Evolutionary conservation across 2,797 vertebrate genomes (phyloP).

Genomic region (Galago senegalensis): DNA sequence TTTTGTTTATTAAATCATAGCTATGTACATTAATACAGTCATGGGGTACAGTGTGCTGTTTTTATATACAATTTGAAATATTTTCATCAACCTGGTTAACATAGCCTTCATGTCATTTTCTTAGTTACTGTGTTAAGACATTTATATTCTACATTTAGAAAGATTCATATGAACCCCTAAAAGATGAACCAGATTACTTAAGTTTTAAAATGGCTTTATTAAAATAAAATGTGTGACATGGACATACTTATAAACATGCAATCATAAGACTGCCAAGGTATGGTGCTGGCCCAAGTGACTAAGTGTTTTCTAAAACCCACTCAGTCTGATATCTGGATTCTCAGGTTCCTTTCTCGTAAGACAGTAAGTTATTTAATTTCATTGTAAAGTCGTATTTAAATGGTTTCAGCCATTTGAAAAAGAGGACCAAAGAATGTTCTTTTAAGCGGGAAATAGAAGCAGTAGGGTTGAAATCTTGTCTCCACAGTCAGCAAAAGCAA

Average conservation of each 20-base stretch:
- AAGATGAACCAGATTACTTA: background rate
- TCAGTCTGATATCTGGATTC: slow-evolving; percentile 36
- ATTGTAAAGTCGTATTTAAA: slow-evolving; percentile 58
- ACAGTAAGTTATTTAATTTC: slow-evolving; percentile 60
- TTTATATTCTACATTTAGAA: too few relatives aligned
- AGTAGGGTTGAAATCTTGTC: background rate
- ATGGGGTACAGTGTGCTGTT: too few relatives aligned
- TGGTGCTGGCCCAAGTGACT: background rate
- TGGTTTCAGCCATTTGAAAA: slow-evolving; percentile 20
- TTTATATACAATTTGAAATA: too few relatives aligned
- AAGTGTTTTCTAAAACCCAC: slow-evolving; percentile 43
- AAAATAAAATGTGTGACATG: background rate
- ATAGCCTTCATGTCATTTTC: too few relatives aligned
- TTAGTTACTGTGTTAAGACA: too few relatives aligned
- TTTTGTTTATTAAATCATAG: too few relatives aligned
- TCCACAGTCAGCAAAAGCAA: slow-evolving; percentile 6
- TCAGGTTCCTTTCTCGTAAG: slow-evolving; percentile 12
- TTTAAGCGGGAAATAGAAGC: slow-evolving; percentile 42
- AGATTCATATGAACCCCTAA: too few relatives aligned
- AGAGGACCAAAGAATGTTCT: slow-evolving; percentile 21
- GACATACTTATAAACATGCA: background rate
- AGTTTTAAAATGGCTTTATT: slow-evolving; percentile 24
- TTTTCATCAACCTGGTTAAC: too few relatives aligned
- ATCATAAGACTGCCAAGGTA: background rate
- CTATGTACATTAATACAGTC: too few relatives aligned